Conservation (phyloP, 1,140 invertebrate species). For the Zaprionus gabonicus region DNA sequence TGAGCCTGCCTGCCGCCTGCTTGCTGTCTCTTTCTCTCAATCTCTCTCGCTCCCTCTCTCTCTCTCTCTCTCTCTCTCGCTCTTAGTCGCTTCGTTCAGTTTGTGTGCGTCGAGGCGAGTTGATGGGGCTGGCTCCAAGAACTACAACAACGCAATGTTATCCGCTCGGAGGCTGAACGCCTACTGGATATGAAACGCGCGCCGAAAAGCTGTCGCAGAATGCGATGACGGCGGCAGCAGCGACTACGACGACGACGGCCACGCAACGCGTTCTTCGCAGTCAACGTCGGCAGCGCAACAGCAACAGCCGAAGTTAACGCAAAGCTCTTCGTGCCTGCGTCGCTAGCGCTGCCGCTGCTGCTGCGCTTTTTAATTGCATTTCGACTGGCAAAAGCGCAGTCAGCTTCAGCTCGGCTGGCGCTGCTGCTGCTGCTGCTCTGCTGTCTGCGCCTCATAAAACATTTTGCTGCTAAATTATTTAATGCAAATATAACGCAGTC, state of each 20-base stretch:
- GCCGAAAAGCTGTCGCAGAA: conserved; percentile 74
- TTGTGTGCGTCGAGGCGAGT: conserved; percentile 8
- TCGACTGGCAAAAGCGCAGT: conserved; percentile 67
- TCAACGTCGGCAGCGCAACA: conserved; percentile 19
- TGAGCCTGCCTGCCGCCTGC: conserved; percentile 1
- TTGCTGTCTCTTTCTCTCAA: neutral
- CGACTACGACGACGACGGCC: conserved; percentile 2
- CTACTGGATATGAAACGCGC: conserved; percentile 79
- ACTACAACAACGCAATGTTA: conserved; percentile 83
- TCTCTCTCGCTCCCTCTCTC: neutral
- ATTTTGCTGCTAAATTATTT: conserved; percentile 73
- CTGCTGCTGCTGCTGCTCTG: conserved; percentile 39
- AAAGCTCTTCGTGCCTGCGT: conserved; percentile 34
- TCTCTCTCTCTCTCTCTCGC: neutral
- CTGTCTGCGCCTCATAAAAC: conserved; percentile 62
- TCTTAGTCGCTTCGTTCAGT: neutral
- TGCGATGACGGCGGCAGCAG: conserved; percentile 42
- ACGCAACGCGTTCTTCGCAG: conserved; percentile 63
- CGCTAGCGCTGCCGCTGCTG: conserved; percentile 12
- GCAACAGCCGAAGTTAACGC: conserved; percentile 35
- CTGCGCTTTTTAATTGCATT: conserved; percentile 69
- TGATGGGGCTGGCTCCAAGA: conserved; percentile 61
- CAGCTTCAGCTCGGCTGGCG: conserved; percentile 23
- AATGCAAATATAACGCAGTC: conserved; percentile 79
- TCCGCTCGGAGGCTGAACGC: conserved; percentile 84